Evolutionary conservation across 2,888 invertebrate genomes (phyloP), one percentile per base, ranked within the genome.

Genomic region (Neoscelio sp.): DNA sequence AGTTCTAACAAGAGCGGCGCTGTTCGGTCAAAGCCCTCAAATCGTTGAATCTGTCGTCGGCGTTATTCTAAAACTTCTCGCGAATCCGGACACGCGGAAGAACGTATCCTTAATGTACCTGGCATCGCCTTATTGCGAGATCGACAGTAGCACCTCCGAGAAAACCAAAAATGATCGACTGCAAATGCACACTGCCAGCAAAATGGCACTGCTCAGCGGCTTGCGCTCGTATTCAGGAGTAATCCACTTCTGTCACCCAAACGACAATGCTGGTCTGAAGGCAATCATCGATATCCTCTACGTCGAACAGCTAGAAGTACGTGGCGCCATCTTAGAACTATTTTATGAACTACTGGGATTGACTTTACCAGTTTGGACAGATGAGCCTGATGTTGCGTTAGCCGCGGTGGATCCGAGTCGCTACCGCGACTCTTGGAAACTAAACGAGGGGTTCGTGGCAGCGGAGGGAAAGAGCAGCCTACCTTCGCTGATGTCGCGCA

Each of bases 381-480:
- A 97, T 86, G 97, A 98, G 90, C 95, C 98, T 84, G 94, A 95
- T 42, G 95, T 96, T 33, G 98, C 98, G 0, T 91, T 98, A 80
- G 94, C 95, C 81, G 96, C 97, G 35, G 95, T 97, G 76, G 97
- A 98, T 93, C 97, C 97, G 1, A 87, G 87, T 60, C 90, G 91
- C 42, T 91, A 91, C 80, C 91, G 94, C 90, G 96, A 97, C 81
- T 93, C 95, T 0, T 99, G 98, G 98, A 93, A 96, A 83, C 91
- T 99, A 18, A 95, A 95, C 84, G 98, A 98, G 89, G 98, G 98
- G 28, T 99, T 99, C 89, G 96, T 99, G n/a, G 97, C 96, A 8
- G 95, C 96, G 68, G 99, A 99, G 91, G 98, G 97, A 46, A 94
- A 94, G 71, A 93, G 94, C 62, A 94, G 98, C 84, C 91, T 99